These are phyloP conservation scores for Chloroceryle aenea DNA, from an alignment of 2,113 vertebrate species.

Conservation along the genomic window DNA sequence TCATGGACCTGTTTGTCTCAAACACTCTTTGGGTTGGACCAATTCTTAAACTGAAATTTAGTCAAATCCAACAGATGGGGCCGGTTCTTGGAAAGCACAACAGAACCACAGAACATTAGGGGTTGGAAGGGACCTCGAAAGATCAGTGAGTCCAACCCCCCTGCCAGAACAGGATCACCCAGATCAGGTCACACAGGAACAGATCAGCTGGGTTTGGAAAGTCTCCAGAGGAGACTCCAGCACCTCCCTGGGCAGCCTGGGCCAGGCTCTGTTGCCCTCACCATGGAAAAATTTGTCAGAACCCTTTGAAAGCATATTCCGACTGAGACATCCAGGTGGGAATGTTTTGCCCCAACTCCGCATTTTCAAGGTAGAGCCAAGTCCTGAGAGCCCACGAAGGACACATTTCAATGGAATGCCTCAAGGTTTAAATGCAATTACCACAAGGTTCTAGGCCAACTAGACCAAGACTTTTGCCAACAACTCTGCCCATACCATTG, in stretches of 20 bases:
- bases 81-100: background rate
- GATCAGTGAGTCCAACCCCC: too few species aligned
- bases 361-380: background rate
- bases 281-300: background rate
- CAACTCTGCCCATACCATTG: background rate
- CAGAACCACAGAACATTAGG: too few species aligned
- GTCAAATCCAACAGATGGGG: background rate
- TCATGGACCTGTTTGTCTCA: rapidly evolving
- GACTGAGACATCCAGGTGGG: background rate
- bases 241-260: too few species aligned
- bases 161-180: too few species aligned
- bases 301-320: background rate
- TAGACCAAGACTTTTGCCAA: background rate
- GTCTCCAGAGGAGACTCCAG: too few species aligned
- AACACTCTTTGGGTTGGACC: background rate
- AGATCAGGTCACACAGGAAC: too few species aligned
- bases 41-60: background rate
- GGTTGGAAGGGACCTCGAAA: too few species aligned
- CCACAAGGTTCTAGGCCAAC: too few species aligned
- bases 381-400: background rate
- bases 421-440: background rate
- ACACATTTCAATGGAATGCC: background rate
- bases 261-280: too few species aligned
- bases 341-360: background rate
- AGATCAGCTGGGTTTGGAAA: too few species aligned